phyloP scores from a whole-genome alignment of 2,888 invertebrate genomes.

The Scaptomyza polygonia region DNA sequence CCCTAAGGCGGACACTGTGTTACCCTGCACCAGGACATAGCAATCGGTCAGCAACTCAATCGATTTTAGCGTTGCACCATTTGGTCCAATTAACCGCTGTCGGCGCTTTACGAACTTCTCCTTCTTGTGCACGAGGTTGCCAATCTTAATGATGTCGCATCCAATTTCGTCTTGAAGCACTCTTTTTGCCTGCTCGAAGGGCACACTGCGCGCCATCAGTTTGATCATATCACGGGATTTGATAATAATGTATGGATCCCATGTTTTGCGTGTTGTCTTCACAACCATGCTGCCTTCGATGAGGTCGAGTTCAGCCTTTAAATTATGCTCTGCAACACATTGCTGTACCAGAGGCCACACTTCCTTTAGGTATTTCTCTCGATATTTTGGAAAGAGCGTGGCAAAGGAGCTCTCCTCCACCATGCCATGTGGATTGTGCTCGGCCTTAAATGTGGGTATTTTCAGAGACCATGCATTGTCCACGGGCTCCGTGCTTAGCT shows the following conservation, averaged over 20 bases:
- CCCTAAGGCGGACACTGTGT: slow-evolving; percentile 98
- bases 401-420: slow-evolving; percentile 98
- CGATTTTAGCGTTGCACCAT: slow-evolving; percentile 98
- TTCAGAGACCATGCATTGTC: slow-evolving; percentile 95
- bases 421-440: slow-evolving; percentile 93
- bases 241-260: slow-evolving; percentile 98
- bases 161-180: slow-evolving; percentile 95
- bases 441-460: slow-evolving; percentile 93
- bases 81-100: slow-evolving; percentile 97
- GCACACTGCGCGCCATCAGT: slow-evolving; percentile 96
- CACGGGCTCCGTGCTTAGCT: slow-evolving; percentile 86
- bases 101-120: slow-evolving; percentile 98
- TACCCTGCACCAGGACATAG: slow-evolving; percentile 98
- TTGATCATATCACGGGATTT: slow-evolving; percentile 98
- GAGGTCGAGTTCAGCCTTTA: slow-evolving; percentile 95
- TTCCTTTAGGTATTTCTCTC: slow-evolving; percentile 97
- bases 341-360: slow-evolving; percentile 98
- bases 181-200: slow-evolving; percentile 96
- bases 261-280: slow-evolving; percentile 97
- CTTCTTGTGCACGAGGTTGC: slow-evolving; percentile 93
- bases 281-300: slow-evolving; percentile 98
- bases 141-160: slow-evolving; percentile 98
- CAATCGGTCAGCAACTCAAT: slow-evolving; percentile 98
- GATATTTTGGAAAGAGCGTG: slow-evolving; percentile 97
- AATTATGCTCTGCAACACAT: slow-evolving; percentile 90